phyloP scores from a whole-genome alignment of 2,888 invertebrate species.

The Cheilosia soror region DNA sequence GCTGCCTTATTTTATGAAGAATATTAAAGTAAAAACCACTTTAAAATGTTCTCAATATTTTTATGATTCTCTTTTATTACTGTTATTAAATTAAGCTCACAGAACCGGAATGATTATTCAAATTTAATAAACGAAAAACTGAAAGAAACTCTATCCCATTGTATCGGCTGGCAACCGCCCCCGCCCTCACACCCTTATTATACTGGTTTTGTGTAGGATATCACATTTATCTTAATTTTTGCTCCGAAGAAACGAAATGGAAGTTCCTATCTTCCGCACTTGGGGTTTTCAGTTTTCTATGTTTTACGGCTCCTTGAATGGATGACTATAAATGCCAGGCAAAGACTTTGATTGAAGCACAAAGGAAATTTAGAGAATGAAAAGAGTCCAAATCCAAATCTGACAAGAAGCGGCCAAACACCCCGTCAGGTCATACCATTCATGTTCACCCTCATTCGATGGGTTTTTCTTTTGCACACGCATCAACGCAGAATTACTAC shows the following conservation, averaged over 20 bases:
- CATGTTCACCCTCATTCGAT: constrained; percentile 36
- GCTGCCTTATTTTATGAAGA: not conserved
- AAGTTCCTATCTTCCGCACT: constrained; percentile 44
- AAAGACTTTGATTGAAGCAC: constrained; percentile 40
- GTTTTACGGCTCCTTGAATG: constrained; percentile 27
- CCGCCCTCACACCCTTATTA: constrained; percentile 8
- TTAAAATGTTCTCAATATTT: not conserved
- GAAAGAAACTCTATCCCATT: constrained; percentile 20
- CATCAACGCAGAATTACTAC: constrained; percentile 10
- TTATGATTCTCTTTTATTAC: constrained; percentile 64
- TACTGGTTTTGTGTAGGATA: constrained; percentile 35
- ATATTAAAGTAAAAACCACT: constrained; percentile 39
- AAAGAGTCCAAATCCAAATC: constrained; percentile 53
- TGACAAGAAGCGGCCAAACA: constrained; percentile 39
- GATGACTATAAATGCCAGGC: constrained; percentile 7
- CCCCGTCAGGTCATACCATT: constrained; percentile 12
- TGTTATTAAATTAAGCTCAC: constrained; percentile 67
- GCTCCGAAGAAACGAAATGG: constrained; percentile 31
- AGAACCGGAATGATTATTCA: constrained; percentile 70
- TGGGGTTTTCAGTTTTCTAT: constrained; percentile 36
- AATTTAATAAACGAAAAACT: constrained; percentile 69
- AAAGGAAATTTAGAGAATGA: constrained; percentile 28
- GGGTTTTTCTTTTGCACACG: constrained; percentile 17
- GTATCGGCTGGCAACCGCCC: not conserved
- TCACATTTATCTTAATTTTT: constrained; percentile 64